A percentile compares a stretch with the other conserved stretches of the same genome.
Conservation (phyloP, 2,113 vertebrate genomes). For the Indicator indicator region DNA sequence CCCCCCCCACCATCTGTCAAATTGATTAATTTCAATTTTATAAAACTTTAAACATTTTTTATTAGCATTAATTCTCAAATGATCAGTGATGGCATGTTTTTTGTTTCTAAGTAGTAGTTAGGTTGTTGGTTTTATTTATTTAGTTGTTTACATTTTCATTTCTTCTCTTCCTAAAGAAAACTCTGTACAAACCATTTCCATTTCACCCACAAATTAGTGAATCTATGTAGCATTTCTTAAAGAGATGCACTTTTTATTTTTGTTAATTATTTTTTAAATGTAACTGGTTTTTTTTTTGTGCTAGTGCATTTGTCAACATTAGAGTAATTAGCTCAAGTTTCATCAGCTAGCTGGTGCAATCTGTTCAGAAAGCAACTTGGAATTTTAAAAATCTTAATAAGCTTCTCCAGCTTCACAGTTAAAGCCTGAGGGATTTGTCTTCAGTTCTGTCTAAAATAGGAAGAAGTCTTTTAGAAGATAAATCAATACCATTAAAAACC, state of each 20-base stretch:
- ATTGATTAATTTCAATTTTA: not conserved
- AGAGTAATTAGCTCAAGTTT: conserved; percentile 82
- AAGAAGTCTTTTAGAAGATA: not conserved
- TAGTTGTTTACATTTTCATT: not conserved
- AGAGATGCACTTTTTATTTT: conserved; percentile 59
- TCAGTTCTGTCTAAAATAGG: conserved; percentile 31
- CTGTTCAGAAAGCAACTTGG: conserved; percentile 78
- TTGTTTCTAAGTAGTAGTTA: not conserved
- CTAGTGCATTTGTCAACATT: conserved; percentile 80
- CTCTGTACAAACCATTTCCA: conserved; percentile 51
- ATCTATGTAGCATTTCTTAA: conserved; percentile 72
- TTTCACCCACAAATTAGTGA: conserved; percentile 63
- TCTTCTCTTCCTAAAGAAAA: not conserved
- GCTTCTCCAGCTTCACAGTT: conserved; percentile 38
- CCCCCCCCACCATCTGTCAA: not conserved
- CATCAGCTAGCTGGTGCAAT: conserved; percentile 79
- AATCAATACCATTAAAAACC: not conserved
- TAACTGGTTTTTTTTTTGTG: conserved; percentile 33
- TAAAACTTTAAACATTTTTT: conserved; percentile 20
- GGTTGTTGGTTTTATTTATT: not conserved
- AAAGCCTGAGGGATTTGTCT: conserved; percentile 52
- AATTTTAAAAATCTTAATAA: conserved; percentile 74
- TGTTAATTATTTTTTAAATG: conserved; percentile 58
- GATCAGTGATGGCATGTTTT: not conserved
- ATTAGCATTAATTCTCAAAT: conserved; percentile 31